Base-by-base conservation (phyloP, 2,888 invertebrate species). In the Antheraea yamamai region DNA sequence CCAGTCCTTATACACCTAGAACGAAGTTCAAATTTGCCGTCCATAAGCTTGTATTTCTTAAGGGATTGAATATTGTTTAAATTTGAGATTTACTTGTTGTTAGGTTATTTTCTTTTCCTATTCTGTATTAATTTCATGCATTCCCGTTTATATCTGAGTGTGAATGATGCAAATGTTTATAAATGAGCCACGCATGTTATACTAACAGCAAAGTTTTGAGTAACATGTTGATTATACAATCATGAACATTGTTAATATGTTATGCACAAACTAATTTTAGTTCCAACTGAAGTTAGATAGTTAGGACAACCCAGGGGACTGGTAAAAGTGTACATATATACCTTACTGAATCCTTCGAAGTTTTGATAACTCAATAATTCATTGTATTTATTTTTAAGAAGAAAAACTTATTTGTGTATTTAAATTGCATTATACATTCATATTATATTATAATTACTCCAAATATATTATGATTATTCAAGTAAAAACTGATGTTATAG, bases 201-300 rank as follows among this genome's bases (percentile, higher is more conserved):
- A 39, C 4, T 39, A 6, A 20, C 35, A 39, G 20, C 4, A 35
- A 30, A 70, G 68, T 70, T 70, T n/a, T 7, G n/a, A 39, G n/a
- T 20, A 70, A 39, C 35, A 39, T 20, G 20, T 35, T 70, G 8
- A 70, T 70, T 4, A 39, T 39, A 35, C 6, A 70, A 35, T 39
- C 39, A 70, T 30, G 18, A 35, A 68, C 23, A 68, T 39, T 30
- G 16, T 68, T 30, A 39, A 39, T 39, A 39, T 35, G 20, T 70
- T 70, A 39, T 70, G 39, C 39, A 70, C 70, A 39, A 70, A 39
- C 70, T 70, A 39, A 70, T 70, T 70, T 20, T n/a, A 70, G 20
- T n/a, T 70, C 7, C 1, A 47, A n/a, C n/a, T 39, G 12, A 70
- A 70, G 39, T n/a, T 70, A 12, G n/a, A 39, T 39, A n/a, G 35